Conservation (phyloP, 1,140 invertebrate genomes). For the Pristionchus pacificus region DNA sequence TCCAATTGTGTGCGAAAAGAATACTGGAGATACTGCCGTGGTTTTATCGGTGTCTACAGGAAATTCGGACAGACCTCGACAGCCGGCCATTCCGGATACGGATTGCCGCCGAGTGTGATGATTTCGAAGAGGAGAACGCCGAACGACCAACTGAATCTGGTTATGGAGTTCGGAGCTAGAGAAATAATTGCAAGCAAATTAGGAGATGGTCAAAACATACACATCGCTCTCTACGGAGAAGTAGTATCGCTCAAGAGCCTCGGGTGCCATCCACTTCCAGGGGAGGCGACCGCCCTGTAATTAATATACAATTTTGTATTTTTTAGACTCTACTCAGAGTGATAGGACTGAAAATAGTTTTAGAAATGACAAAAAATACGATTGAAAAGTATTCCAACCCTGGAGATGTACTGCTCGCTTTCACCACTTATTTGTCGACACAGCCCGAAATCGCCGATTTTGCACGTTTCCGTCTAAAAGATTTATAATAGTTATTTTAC, state of each 20-base stretch:
- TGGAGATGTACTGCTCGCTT: conserved; percentile 59
- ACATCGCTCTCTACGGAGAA: conserved; percentile 62
- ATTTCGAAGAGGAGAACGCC: conserved; percentile 62
- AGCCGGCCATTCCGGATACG: conserved; percentile 53
- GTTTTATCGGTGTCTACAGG: too few relatives aligned
- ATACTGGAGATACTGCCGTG: too few relatives aligned
- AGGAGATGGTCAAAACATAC: conserved; percentile 38
- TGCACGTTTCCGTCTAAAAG: too few relatives aligned
- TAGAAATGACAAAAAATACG: too few relatives aligned
- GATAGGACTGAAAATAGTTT: too few relatives aligned
- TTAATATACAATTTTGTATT: too few relatives aligned
- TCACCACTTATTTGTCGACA: conserved; percentile 61
- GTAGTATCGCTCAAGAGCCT: conserved; percentile 60
- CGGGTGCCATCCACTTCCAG: conserved; percentile 54
- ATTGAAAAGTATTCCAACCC: too few relatives aligned
- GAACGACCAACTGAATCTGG: conserved; percentile 60
- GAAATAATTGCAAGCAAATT: not conserved
- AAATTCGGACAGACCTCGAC: too few relatives aligned
- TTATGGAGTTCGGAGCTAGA: not conserved
- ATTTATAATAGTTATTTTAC: too few relatives aligned
- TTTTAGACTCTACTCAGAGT: too few relatives aligned
- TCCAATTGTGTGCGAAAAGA: too few relatives aligned
- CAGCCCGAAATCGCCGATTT: conserved; percentile 61
- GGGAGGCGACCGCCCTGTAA: conserved; percentile 34
- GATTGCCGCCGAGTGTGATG: conserved; percentile 59